phyloP scores from a whole-genome alignment of 2,113 vertebrate species.

The Calyptomena viridis region DNA sequence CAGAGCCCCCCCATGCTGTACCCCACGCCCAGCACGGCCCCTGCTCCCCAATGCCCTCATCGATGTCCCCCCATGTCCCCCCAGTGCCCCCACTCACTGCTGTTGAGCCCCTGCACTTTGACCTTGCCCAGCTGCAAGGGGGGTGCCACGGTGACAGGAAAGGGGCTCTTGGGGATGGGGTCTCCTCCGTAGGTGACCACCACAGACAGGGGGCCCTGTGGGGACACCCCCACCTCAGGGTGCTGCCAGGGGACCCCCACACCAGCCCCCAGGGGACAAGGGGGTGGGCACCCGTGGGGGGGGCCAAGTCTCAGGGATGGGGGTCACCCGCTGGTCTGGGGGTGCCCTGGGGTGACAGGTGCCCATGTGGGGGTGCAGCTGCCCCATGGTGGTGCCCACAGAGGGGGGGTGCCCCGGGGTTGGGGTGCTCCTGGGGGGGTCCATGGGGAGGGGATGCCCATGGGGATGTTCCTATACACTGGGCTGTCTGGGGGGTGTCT shows the following conservation, averaged over 20 bases:
- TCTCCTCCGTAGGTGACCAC: constrained; percentile 16
- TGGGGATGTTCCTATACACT: background rate
- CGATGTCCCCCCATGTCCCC: background rate
- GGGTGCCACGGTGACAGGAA: background rate
- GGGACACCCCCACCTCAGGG: background rate
- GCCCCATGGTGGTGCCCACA: background rate
- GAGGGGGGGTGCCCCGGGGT: background rate
- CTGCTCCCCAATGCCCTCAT: background rate
- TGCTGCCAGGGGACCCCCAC: background rate
- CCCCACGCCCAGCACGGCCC: background rate
- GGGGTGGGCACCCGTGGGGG: background rate
- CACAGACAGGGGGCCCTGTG: background rate
- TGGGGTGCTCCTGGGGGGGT: background rate
- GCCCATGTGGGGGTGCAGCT: background rate
- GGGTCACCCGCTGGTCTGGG: background rate
- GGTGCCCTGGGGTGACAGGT: background rate
- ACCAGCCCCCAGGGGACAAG: background rate
- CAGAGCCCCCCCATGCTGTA: rapidly evolving
- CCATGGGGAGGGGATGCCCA: too few species aligned
- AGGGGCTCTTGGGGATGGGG: constrained; percentile 5
- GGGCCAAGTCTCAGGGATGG: too few species aligned
- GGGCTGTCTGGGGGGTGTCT: background rate
- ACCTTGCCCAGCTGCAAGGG: constrained; percentile 29
- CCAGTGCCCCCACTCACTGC: background rate
- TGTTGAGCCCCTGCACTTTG: constrained; percentile 34